Conservation (phyloP, 2,888 invertebrate genomes). For the Labia minor region DNA sequence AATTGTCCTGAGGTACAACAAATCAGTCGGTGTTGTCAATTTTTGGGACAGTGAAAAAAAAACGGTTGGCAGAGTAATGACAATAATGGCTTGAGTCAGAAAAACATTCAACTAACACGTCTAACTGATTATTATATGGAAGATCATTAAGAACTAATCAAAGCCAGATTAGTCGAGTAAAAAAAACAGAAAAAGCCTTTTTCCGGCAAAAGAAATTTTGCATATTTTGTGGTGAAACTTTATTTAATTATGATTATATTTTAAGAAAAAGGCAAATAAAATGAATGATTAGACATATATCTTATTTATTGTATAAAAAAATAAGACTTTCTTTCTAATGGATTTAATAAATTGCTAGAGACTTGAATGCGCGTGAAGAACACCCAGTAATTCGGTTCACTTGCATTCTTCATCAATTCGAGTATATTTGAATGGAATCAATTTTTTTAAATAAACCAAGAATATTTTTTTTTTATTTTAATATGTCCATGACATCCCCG, state of each 20-base stretch:
- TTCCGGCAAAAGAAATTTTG: neutral
- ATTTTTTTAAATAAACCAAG: neutral
- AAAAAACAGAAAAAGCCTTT: neutral
- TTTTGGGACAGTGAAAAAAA: neutral
- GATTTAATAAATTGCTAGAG: too few species aligned
- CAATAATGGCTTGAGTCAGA: neutral
- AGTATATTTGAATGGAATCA: too few species aligned
- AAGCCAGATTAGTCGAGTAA: neutral
- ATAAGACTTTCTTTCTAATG: too few species aligned
- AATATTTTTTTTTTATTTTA: neutral
- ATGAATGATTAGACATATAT: too few species aligned
- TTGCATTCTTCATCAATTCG: too few species aligned
- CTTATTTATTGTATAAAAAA: too few species aligned
- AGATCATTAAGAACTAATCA: constrained; percentile 1
- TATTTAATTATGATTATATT: neutral
- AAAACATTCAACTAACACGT: neutral
- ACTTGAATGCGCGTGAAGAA: too few species aligned
- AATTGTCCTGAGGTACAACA: neutral
- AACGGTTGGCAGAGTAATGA: neutral
- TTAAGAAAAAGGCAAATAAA: neutral
- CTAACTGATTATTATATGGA: neutral
- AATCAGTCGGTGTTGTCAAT: neutral
- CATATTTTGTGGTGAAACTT: constrained; percentile 1
- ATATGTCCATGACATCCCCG: too few species aligned
- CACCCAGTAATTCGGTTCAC: too few species aligned